phyloP scores from a whole-genome alignment of 2,797 vertebrate genomes.

The Sibirionetta formosa region DNA sequence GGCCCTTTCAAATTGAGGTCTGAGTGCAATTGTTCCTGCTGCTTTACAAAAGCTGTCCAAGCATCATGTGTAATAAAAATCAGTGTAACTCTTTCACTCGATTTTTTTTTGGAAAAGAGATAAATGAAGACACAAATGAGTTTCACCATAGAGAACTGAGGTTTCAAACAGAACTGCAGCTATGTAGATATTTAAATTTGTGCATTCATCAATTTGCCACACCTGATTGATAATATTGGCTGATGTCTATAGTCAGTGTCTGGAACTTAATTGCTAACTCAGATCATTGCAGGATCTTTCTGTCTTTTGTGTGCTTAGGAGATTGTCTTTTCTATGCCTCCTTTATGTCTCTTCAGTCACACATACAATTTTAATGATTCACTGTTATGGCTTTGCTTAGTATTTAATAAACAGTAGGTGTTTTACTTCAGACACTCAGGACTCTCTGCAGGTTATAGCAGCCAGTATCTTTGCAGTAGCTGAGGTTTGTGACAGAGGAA shows the following conservation, averaged over 20 bases:
- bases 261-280: not conserved
- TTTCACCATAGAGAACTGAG: not conserved
- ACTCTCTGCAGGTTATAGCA: not conserved
- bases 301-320: not conserved
- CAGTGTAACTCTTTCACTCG: not conserved
- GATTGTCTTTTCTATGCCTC: not conserved
- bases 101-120: not conserved
- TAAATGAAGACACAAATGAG: not conserved
- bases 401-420: not conserved
- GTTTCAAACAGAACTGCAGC: not conserved
- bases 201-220: not conserved
- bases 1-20: not conserved
- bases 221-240: not conserved
- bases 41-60: not conserved
- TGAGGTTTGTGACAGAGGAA: not conserved
- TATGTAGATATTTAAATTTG: not conserved
- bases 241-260: not conserved
- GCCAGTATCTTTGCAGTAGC: not conserved
- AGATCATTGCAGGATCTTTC: not conserved
- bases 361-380: not conserved
- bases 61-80: not conserved
- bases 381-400: not conserved
- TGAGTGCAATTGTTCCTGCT: accelerated
- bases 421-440: not conserved
- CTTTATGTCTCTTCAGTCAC: not conserved